Base-by-base conservation (phyloP, 2,113 vertebrate genomes). In the Semnornis frantzii region DNA sequence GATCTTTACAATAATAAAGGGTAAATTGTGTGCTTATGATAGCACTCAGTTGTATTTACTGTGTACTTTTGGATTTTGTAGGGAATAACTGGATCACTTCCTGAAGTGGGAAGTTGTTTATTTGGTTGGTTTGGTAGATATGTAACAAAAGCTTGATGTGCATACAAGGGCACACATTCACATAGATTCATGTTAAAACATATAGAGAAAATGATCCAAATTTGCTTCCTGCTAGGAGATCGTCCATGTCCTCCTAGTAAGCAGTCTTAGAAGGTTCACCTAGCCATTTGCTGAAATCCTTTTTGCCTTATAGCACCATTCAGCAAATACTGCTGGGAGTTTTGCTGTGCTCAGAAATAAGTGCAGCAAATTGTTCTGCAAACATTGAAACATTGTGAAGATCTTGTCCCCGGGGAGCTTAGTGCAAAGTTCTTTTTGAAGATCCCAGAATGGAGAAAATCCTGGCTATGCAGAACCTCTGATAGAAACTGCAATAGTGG, bases 401-500 rank as follows among this genome's bases (percentile, higher is more conserved):
- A 74, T 82, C 76, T 68, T 37, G 73, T 82, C 82, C 55, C 59
- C 25, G n/a, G 85, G 71, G 92, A 95, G 73, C 76, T 69, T 75
- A 89, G 77, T 30, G 73, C 65, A 90, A 78, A 87, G 94, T 90
- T 94, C 65, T 74, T 91, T 95, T 78, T 93, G 82, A 91, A 92
- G 76, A 84, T 96, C 94, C 48, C 83, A 83, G 82, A 93, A 78
- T 1, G 31, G 90, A 91, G 94, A 94, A 89, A 91, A 94, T 92
- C 54, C 80, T 72, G 79, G 62, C 93, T 93, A 77, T 95, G 91
- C 93, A 72, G 87, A 94, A 73, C 82, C 50, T 92, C 79, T 66
- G 66, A 84, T 62, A 84, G 79, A 77, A 74, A 63, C 85, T 93
- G 80, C 74, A 72, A 0, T 34, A 87, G 85, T 57, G 73, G 66